These are phyloP conservation scores for Notodonta dromedarius DNA, from an alignment of 2,888 invertebrate genomes.

Conservation along the genomic window DNA sequence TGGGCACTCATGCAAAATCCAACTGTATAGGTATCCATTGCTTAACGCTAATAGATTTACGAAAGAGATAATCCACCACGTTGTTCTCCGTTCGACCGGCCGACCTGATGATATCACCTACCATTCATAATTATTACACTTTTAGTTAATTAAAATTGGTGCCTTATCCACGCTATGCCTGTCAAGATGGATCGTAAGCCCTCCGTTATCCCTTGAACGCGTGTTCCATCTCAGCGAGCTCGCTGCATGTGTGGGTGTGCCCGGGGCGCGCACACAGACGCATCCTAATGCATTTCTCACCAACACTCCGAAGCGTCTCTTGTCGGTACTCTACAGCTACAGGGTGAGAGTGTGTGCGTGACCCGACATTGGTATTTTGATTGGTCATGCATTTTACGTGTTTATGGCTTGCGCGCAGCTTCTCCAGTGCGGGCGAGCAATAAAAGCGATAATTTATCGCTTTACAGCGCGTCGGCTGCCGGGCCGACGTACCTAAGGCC, in stretches of 20 bases:
- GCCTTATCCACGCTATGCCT: conserved; percentile 53
- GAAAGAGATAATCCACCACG: no score
- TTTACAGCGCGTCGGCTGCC: conserved; percentile 25
- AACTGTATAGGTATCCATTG: no score
- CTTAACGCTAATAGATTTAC: no score
- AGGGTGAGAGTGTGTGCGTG: conserved; percentile 58
- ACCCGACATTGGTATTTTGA: conserved; percentile 82
- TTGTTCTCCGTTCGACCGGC: no score
- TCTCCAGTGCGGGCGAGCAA: conserved; percentile 68
- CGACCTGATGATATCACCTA: no score
- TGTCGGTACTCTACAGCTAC: conserved; percentile 28
- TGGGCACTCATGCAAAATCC: no score
- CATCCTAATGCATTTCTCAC: conserved; percentile 62
- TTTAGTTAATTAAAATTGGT: no score
- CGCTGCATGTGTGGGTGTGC: conserved; percentile 56
- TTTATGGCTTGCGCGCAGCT: conserved; percentile 70
- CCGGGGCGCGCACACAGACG: conserved; percentile 37
- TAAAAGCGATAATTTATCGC: conserved; percentile 77
- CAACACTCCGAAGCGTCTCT: conserved; percentile 38
- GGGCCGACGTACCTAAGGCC: conserved; percentile 56
- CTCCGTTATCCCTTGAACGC: conserved; percentile 82
- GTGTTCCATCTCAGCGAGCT: conserved; percentile 79
- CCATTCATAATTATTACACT: no score
- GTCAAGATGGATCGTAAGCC: conserved; percentile 72
- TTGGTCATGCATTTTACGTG: conserved; percentile 84